Percentiles rank a stretch among this genome's conserved stretches.
Conservation (phyloP, 2,113 vertebrate genomes). For the Porphyrio hochstetteri region DNA sequence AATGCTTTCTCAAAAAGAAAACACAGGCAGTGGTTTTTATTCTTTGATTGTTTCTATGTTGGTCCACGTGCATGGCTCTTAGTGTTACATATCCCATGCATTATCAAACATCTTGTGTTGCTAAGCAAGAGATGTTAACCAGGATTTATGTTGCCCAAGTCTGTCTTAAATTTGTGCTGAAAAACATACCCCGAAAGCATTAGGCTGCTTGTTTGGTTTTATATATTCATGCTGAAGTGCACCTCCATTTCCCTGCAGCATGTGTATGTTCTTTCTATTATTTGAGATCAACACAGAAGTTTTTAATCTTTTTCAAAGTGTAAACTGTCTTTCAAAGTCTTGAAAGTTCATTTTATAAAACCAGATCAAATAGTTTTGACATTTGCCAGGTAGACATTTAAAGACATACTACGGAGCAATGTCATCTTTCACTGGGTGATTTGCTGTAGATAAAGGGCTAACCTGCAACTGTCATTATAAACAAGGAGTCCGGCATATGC, state of each 20-base stretch:
- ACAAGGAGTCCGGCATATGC: constrained; percentile 31
- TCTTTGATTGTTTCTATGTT: not conserved
- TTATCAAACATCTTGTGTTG: not conserved
- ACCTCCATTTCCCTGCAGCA: not conserved
- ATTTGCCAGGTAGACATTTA: constrained; percentile 74
- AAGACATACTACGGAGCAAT: constrained; percentile 28
- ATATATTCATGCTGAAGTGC: not conserved
- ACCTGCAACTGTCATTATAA: constrained; percentile 44
- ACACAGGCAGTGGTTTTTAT: not conserved
- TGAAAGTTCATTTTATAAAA: constrained; percentile 74
- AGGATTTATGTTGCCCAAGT: not conserved
- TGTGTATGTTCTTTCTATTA: constrained; percentile 21
- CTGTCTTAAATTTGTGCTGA: constrained; percentile 1
- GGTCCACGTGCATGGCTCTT: not conserved
- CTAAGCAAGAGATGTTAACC: not conserved
- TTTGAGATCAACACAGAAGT: constrained; percentile 63
- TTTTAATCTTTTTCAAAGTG: constrained; percentile 75
- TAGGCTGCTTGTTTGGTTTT: not conserved
- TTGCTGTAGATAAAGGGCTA: constrained; percentile 68
- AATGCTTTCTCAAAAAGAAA: not conserved
- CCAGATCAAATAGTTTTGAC: constrained; percentile 77
- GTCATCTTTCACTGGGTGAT: constrained; percentile 17
- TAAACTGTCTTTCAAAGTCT: constrained; percentile 66
- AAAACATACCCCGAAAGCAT: not conserved
- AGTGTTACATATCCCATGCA: not conserved